A percentile compares a stretch with the other conserved stretches of the same genome.
Conservation (phyloP, 2,797 vertebrate species). For the Aythya fuligula region DNA sequence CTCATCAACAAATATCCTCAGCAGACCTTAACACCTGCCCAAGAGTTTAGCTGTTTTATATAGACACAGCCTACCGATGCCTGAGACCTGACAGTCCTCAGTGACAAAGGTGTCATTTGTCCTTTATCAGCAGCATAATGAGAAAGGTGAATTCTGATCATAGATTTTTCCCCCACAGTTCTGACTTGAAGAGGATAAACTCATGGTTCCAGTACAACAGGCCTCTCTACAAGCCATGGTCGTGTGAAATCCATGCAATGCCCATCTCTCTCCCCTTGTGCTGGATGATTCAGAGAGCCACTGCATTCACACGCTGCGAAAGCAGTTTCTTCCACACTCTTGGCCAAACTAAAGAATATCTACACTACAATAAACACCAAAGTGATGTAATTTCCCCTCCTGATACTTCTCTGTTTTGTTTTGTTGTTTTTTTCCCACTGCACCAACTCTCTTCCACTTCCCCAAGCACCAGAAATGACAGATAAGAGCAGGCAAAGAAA, state of each 20-base stretch:
- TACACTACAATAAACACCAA: neutral
- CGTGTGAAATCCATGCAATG: neutral
- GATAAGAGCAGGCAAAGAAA: conserved; percentile 26
- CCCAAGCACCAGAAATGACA: conserved; percentile 10
- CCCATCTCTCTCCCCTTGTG: neutral
- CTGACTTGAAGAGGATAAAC: neutral
- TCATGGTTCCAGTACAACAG: neutral
- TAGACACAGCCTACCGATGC: neutral
- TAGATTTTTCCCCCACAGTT: neutral
- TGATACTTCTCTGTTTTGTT: neutral
- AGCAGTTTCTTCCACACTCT: neutral
- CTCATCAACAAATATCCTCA: conserved; percentile 8
- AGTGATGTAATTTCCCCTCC: conserved; percentile 24
- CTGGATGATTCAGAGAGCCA: neutral
- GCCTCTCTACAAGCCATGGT: neutral
- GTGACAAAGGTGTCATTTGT: conserved; percentile 5
- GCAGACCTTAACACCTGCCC: neutral
- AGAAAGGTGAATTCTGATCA: neutral
- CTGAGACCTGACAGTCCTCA: neutral
- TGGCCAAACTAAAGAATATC: neutral
- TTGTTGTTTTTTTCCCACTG: neutral
- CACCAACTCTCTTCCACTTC: neutral
- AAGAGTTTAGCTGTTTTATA: conserved; percentile 6
- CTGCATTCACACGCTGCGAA: neutral
- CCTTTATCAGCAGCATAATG: neutral